These are phyloP conservation scores for Pempheris klunzingeri DNA, from an alignment of 2,797 vertebrate species.

Conservation along the genomic window DNA sequence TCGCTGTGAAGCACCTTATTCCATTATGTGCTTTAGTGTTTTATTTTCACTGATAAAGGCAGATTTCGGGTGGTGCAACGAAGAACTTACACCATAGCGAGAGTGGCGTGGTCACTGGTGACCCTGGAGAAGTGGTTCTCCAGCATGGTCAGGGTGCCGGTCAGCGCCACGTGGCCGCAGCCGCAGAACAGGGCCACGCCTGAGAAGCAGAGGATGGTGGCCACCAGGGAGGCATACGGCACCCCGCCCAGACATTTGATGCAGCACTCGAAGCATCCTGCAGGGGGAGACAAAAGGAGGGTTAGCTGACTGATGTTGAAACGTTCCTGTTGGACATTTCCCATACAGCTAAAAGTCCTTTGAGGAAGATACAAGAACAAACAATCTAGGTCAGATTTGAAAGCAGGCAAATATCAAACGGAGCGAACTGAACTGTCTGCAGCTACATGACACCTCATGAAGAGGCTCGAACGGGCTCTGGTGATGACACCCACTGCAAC, in stretches of 20 bases:
- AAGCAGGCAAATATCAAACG: not conserved
- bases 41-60: not conserved
- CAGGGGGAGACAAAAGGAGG: conserved; percentile 68
- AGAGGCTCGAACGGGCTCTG: conserved; percentile 12
- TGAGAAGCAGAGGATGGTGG: conserved; percentile 98
- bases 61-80: not conserved
- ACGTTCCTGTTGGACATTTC: not conserved
- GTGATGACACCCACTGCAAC: conserved; percentile 65
- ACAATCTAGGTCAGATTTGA: conserved; percentile 35
- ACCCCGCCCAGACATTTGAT: conserved; percentile 99
- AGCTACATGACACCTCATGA: conserved; percentile 2
- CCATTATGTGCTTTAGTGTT: not conserved
- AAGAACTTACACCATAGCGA: conserved; percentile 91
- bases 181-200: conserved; percentile 98
- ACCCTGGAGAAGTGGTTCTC: conserved; percentile 95
- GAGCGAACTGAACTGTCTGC: not conserved
- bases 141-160: conserved; percentile 93
- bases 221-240: conserved; percentile 98
- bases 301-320: not conserved
- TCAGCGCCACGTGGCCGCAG: conserved; percentile 96
- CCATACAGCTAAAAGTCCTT: conserved; percentile 9
- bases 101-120: conserved; percentile 91
- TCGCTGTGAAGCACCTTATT: not conserved
- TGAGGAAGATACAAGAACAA: conserved; percentile 12
- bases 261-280: conserved; percentile 99